A percentile compares a stretch with the other conserved stretches of the same genome.
Evolutionary conservation across 2,797 vertebrate species (phyloP).

Genomic region (Falco concolor): DNA sequence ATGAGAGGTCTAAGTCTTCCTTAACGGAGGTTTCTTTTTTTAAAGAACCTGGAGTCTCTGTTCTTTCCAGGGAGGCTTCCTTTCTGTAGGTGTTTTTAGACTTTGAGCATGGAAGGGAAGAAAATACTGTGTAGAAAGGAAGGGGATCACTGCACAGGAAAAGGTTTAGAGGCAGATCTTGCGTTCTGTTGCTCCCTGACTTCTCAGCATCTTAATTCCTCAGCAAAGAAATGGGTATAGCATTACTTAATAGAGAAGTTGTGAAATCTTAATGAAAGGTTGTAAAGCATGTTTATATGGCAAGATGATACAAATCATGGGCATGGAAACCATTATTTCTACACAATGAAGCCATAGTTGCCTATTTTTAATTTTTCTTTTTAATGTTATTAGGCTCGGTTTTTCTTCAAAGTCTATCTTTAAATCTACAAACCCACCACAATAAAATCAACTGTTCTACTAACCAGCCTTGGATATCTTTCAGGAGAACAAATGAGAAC

Average conservation of each 20-base stretch:
- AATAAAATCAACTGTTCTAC: constrained; percentile 6
- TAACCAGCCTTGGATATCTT: not conserved
- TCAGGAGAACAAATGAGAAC: not conserved
- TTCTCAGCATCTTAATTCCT: not conserved
- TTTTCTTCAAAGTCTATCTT: not conserved
- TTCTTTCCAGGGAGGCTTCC: not conserved
- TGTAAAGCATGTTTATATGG: not conserved
- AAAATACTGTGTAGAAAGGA: not conserved
- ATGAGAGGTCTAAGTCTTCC: not conserved
- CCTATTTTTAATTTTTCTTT: not conserved
- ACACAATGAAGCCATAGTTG: not conserved
- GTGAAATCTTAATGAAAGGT: not conserved
- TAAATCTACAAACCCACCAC: not conserved
- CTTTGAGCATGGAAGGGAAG: not conserved
- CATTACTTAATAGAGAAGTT: not conserved
- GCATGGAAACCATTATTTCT: not conserved
- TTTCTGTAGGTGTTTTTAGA: not conserved
- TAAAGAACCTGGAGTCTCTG: not conserved
- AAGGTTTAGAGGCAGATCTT: not conserved
- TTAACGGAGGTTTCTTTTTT: not conserved
- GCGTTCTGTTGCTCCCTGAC: not conserved
- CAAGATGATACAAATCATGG: not conserved
- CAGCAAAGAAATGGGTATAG: not conserved
- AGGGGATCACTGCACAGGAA: not conserved
- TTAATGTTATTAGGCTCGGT: not conserved